A percentile compares a stretch with the other conserved stretches of the same genome.
Conservation (phyloP, 2,797 vertebrate species). For the Karalla daura region DNA sequence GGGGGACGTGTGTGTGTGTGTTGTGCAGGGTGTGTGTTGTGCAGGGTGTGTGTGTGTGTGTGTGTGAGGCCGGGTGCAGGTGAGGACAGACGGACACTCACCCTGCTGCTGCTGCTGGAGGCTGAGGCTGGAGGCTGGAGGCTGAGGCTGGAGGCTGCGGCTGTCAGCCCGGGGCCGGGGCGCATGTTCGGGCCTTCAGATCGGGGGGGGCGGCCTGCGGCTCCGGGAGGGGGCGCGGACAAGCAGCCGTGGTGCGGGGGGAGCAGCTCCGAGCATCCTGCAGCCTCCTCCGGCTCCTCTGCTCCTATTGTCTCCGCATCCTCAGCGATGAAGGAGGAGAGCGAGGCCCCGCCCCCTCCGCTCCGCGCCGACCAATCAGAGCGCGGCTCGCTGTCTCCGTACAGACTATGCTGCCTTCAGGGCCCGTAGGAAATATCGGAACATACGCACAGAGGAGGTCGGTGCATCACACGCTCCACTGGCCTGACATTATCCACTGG, state of each 20-base stretch:
- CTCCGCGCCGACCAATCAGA: constrained; percentile 69
- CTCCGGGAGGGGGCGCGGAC: no score
- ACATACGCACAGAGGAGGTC: neutral
- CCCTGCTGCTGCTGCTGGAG: constrained; percentile 67
- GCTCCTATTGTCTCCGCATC: constrained; percentile 82
- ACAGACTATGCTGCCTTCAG: constrained; percentile 75
- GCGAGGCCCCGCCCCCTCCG: constrained; percentile 25
- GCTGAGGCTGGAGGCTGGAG: no score
- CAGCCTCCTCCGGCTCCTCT: constrained; percentile 58
- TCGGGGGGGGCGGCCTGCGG: constrained; percentile 24
- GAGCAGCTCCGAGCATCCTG: constrained; percentile 58
- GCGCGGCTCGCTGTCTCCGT: constrained; percentile 77
- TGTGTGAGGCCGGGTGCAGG: constrained; percentile 15
- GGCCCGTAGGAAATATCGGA: neutral
- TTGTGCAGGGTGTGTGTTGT: no score
- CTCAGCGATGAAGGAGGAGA: constrained; percentile 53
- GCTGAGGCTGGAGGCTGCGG: constrained; percentile 55
- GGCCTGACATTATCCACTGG: neutral
- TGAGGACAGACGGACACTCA: constrained; percentile 65
- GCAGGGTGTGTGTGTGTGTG: neutral
- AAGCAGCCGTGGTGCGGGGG: constrained; percentile 39
- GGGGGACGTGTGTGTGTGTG: neutral
- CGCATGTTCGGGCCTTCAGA: constrained; percentile 52
- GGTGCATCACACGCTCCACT: no score
- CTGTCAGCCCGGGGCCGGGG: constrained; percentile 41